Evolutionary conservation across 2,888 invertebrate genomes (phyloP), one percentile per base, ranked within the genome.

Genomic region (Graphium colonna): DNA sequence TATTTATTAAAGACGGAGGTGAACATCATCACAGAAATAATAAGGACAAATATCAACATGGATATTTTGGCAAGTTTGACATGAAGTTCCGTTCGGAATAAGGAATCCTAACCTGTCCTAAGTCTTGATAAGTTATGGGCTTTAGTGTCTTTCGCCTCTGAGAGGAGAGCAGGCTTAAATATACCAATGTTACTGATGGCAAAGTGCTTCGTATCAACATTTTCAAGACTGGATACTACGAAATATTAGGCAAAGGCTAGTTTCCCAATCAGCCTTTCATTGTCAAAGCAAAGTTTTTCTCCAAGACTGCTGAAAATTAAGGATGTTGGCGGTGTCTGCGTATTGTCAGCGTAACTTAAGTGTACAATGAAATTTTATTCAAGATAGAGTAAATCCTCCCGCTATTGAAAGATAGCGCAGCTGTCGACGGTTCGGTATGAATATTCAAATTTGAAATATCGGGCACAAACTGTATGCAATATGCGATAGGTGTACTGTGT

Each of bases 11-110:
- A 82, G 99, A 99, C 86, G 99, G 99, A 94, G 99, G 99, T 78
- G 95, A 97, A 92, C 99, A 99, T 89, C 99, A 99, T 81, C 99
- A 99, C 88, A 94, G 99, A 83, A 99, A 99, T 75, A 99, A 99
- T 92, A 99, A 97, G 85, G 99, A 99, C 91, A 99, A 99, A 92
- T 99, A 99, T 93, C 98, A 98, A 94, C 99, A 99, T 62, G 99
- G 99, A 73, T 99, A 99, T 90, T 99, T 99, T 78, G 99, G 99
- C 85, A 99, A 95, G 95, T 95, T 99, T 73, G 99, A 99, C 91
- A 99, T 99, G 99, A 95, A 99, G 75, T 99, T 95, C 91, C 99
- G 99, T 81, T 91, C 93, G 94, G 67, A 98, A 99, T 84, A 95
- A 95, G 70, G 95, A 95, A 77, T 98, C 95, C 93, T 96, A 96